Evolutionary conservation across 2,113 vertebrate species (phyloP).

Genomic region (Daubentonia madagascariensis): DNA sequence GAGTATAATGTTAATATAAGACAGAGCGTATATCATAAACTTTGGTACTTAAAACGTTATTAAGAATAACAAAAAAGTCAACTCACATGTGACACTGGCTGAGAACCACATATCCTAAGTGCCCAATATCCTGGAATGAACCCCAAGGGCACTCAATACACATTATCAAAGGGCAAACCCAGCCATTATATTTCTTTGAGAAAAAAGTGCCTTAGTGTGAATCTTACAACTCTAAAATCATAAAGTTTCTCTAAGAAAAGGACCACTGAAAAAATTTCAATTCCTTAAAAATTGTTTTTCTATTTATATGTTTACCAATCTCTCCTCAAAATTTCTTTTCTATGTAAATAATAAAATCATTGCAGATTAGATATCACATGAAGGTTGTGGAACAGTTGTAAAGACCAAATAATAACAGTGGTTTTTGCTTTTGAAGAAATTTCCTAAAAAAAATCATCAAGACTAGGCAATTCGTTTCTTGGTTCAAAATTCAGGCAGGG

Average conservation of each 20-base stretch:
- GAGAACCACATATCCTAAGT: not conserved
- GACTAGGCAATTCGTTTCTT: not conserved
- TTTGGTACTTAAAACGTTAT: not conserved
- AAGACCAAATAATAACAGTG: not conserved
- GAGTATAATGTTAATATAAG: not conserved
- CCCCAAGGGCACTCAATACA: not conserved
- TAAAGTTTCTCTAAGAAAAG: conserved; percentile 30
- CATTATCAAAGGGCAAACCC: not conserved
- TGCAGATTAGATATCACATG: not conserved
- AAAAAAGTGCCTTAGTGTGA: not conserved
- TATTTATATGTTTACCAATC: not conserved
- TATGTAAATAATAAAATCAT: not conserved
- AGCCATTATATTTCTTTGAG: not conserved
- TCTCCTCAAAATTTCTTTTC: conserved; percentile 20
- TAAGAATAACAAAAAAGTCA: not conserved
- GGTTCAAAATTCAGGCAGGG: conserved; percentile 7
- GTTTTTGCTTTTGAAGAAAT: not conserved
- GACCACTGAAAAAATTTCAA: not conserved
- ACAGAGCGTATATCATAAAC: not conserved
- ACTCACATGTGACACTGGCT: not conserved
- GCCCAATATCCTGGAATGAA: not conserved
- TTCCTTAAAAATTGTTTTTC: conserved; percentile 5
- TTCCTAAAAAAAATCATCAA: not conserved
- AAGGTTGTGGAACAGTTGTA: not conserved
- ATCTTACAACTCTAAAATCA: not conserved